Base-by-base conservation (phyloP, 1,140 invertebrate genomes). In the Anastatus disparis region DNA sequence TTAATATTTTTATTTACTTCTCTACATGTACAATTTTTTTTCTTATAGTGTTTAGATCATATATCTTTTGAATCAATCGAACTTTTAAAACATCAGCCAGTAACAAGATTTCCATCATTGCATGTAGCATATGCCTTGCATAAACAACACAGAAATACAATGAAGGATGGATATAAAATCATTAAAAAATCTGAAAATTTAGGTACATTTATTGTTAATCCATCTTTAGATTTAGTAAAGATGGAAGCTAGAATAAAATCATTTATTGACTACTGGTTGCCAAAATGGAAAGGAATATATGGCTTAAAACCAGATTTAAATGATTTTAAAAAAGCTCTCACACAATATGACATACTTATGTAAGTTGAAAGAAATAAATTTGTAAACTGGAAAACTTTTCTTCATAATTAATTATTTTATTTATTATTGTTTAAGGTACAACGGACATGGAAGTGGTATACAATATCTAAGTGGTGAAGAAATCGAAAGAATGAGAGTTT, bases 41-140 rank as follows among this genome's bases (percentile, higher is more conserved):
- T 53, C 74, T 84, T 85, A 68, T 78, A 94, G 92, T 82, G 85
- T 53, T 78, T 94, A 29, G 93, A 94, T 81, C 87, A 88, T 58
- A 85, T 94, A 66, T 92, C 93, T 0, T 93, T 92, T 89, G 93
- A 95, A 84, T 89, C 89, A 63, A 83, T 93, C 56, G 86, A 89
- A 6, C 82, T 91, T 4, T 74, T 94, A 10, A 83, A 83, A 53
- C 78, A 87, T 31, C 88, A 92, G 58, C 89, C 92, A 9, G 88
- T 93, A 0, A 89, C 89, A 12, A 86, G 94, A 52, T 89, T 94
- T 78, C 91, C 93, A 31, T 94, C 92, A 29, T 78, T 95, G 6
- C 90, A 93, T 72, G 87, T 93, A 74, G 81, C 90, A 4, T 89
- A 91, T 72, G 87, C 87, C 2, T 83, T 93, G 64, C 92, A 88